Percentiles rank a stretch among this genome's conserved stretches.
These are phyloP conservation scores for Proisotoma minuta DNA, from an alignment of 2,888 invertebrate genomes.

Conservation along the genomic window DNA sequence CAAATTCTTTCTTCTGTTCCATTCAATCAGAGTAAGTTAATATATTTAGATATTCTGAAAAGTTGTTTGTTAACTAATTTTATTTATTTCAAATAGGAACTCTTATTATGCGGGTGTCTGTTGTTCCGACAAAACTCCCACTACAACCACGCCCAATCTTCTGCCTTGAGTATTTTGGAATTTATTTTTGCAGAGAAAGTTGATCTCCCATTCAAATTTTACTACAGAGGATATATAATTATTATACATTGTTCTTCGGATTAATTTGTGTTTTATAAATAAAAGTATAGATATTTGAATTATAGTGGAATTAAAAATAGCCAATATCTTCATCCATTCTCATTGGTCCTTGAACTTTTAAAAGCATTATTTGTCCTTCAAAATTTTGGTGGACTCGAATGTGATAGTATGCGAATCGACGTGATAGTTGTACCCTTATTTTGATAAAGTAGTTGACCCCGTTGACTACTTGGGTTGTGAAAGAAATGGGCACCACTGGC, in stretches of 20 bases:
- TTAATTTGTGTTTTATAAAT: no score
- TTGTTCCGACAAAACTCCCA: constrained; percentile 8
- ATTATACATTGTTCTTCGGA: no score
- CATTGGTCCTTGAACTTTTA: neutral
- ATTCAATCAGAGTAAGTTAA: constrained; percentile 19
- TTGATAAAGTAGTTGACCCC: constrained; percentile 30
- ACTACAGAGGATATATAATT: no score
- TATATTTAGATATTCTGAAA: neutral
- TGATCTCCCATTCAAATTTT: no score
- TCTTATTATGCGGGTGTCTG: constrained; percentile 19
- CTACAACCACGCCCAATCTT: neutral
- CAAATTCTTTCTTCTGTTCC: constrained; percentile 34
- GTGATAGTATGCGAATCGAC: constrained; percentile 20
- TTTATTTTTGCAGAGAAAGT: no score
- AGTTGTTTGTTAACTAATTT: neutral
- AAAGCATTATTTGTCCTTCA: neutral
- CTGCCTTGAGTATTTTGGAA: no score
- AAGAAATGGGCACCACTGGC: constrained; percentile 19
- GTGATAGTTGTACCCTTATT: constrained; percentile 9
- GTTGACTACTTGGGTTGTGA: constrained; percentile 24
- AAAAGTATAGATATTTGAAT: neutral
- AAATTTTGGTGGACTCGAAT: constrained; percentile 22
- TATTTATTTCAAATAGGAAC: neutral
- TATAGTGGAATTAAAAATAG: neutral
- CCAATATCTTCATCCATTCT: neutral